phyloP scores from a whole-genome alignment of 2,797 vertebrate species.

The Gobionotothen gibberifrons region DNA sequence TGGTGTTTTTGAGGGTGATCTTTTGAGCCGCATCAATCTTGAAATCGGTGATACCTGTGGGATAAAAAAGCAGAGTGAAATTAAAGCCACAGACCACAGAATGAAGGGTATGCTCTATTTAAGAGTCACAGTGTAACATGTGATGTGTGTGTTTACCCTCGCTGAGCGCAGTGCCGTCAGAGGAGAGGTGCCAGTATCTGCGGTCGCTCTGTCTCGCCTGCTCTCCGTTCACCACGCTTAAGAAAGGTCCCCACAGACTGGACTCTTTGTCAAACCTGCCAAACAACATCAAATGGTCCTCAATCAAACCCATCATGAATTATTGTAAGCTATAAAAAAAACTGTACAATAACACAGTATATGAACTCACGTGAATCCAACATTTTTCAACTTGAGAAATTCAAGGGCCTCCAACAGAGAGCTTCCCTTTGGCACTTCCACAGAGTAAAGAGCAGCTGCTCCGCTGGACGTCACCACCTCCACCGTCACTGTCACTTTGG shows the following conservation, averaged over 20 bases:
- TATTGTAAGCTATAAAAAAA: not conserved
- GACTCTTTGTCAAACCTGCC: constrained; percentile 86
- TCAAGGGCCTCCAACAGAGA: constrained; percentile 86
- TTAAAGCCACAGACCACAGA: constrained; percentile 1
- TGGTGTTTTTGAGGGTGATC: constrained; percentile 86
- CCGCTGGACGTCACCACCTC: constrained; percentile 78
- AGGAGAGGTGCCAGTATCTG: constrained; percentile 90
- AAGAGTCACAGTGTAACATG: not conserved
- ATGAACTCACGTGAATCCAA: constrained; percentile 80
- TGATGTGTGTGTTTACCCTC: constrained; percentile 76
- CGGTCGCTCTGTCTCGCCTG: constrained; percentile 79
- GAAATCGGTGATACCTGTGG: constrained; percentile 88
- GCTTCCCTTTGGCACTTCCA: constrained; percentile 70
- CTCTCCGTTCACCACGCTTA: constrained; percentile 88
- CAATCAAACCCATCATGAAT: not conserved
- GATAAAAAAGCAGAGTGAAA: constrained; percentile 35
- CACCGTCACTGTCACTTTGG: constrained; percentile 64
- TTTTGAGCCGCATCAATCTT: constrained; percentile 81
- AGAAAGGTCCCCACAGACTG: constrained; percentile 88
- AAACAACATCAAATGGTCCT: constrained; percentile 10
- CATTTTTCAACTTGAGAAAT: constrained; percentile 62
- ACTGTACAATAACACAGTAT: not conserved
- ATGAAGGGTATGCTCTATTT: not conserved
- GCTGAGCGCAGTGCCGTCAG: constrained; percentile 74
- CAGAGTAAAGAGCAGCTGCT: constrained; percentile 55